phyloP scores from a whole-genome alignment of 2,797 vertebrate genomes.

The Anas flavirostris region DNA sequence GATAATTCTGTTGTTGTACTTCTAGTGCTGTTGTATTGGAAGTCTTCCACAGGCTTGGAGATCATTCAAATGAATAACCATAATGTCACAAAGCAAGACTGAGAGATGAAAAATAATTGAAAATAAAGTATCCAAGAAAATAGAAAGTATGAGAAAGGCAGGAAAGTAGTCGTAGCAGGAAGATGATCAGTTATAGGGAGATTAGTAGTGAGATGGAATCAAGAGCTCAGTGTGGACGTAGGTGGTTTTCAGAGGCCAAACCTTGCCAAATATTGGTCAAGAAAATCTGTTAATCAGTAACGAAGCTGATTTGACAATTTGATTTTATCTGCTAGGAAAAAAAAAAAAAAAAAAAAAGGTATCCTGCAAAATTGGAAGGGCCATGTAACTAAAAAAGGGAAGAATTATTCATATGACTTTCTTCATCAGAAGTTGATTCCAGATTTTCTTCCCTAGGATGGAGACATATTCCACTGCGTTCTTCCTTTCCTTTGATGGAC shows the following conservation, averaged over 20 bases:
- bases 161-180: not conserved
- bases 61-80: not conserved
- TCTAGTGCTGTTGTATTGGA: not conserved
- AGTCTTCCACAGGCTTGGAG: not conserved
- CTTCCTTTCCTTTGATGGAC: not conserved
- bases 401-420: not conserved
- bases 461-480: not conserved
- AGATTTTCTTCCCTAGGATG: not conserved
- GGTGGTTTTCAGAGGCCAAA: not conserved
- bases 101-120: not conserved
- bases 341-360: not conserved
- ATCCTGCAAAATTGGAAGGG: not conserved
- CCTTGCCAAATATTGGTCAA: not conserved
- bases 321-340: not conserved
- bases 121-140: not conserved
- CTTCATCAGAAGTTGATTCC: not conserved
- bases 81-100: not conserved
- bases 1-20: not conserved
- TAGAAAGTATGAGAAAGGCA: not conserved
- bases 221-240: not conserved
- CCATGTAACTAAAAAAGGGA: not conserved
- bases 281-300: not conserved
- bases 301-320: not conserved
- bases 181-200: not conserved
- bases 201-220: not conserved